These are phyloP conservation scores for Bombus consobrinus DNA, from an alignment of 1,140 invertebrate species.

Conservation along the genomic window DNA sequence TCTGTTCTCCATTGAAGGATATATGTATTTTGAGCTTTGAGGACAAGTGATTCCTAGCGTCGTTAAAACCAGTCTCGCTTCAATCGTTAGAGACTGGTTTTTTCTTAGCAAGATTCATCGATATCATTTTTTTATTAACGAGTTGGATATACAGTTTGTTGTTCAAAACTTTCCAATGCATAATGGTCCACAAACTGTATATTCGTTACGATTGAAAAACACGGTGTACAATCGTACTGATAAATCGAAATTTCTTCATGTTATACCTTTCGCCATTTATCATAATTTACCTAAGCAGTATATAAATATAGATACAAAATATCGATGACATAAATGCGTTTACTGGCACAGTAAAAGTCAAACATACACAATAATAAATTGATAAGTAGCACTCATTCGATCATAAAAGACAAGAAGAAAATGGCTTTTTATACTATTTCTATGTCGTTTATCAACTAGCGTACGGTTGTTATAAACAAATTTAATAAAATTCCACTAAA, in stretches of 20 bases:
- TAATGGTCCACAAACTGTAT: background rate
- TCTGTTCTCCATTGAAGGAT: background rate
- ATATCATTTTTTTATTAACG: background rate
- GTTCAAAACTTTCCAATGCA: background rate
- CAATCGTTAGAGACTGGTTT: background rate
- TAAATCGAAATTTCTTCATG: background rate
- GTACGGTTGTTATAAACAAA: slow-evolving; percentile 31
- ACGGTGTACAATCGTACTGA: background rate
- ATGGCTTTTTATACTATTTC: slow-evolving; percentile 41
- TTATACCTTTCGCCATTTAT: background rate
- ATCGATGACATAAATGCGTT: slow-evolving; percentile 31
- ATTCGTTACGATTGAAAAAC: background rate
- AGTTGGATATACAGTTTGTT: background rate
- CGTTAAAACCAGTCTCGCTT: background rate
- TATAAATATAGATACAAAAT: slow-evolving; percentile 18
- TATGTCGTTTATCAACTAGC: slow-evolving; percentile 23
- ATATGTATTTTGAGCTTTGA: background rate
- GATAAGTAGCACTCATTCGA: slow-evolving; percentile 41
- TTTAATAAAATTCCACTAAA: slow-evolving; percentile 44
- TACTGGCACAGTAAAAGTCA: slow-evolving; percentile 39
- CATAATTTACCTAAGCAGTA: slow-evolving; percentile 21
- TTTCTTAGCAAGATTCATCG: background rate
- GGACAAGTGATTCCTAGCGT: background rate
- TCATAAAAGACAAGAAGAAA: slow-evolving; percentile 45
- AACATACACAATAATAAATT: slow-evolving; percentile 47